These are phyloP conservation scores for Dendroctonus ponderosae DNA, from an alignment of 1,140 invertebrate species.

Conservation along the genomic window DNA sequence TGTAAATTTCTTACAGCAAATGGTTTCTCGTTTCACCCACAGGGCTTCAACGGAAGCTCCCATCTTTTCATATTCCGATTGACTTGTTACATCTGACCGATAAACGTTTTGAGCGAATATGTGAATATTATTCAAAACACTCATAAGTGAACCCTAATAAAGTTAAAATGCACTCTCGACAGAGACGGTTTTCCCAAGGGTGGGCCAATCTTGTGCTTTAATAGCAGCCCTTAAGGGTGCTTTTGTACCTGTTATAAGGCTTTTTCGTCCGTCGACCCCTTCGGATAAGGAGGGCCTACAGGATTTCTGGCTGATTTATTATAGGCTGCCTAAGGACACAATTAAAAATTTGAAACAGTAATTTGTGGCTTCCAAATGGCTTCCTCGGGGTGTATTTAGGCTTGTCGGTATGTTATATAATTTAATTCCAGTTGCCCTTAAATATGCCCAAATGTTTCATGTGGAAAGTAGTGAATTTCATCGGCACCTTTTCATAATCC, in stretches of 20 bases:
- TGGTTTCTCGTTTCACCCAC: too few relatives aligned
- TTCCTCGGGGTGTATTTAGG: too few relatives aligned
- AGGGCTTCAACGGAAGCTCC: too few relatives aligned
- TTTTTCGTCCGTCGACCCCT: slow-evolving; percentile 22
- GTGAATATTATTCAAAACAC: slow-evolving; percentile 1
- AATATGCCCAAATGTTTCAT: too few relatives aligned
- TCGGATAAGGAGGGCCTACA: slow-evolving; percentile 20
- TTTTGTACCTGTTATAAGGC: slow-evolving; percentile 29
- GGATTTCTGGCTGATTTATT: slow-evolving; percentile 20
- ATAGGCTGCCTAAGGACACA: slow-evolving; percentile 2
- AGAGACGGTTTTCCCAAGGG: slow-evolving; percentile 3
- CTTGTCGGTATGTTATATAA: too few relatives aligned
- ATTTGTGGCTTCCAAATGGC: slow-evolving; percentile 17
- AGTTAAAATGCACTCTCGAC: slow-evolving; percentile 18
- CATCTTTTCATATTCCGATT: not conserved
- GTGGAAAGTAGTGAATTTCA: too few relatives aligned
- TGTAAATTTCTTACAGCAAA: too few relatives aligned
- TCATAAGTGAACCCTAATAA: slow-evolving; percentile 7
- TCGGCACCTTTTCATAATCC: too few relatives aligned
- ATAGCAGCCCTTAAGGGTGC: slow-evolving; percentile 17
- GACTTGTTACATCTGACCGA: not conserved
- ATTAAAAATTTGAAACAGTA: slow-evolving; percentile 11
- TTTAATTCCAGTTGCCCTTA: too few relatives aligned
- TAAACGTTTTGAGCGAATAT: not conserved
- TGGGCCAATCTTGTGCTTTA: slow-evolving; percentile 13